phyloP scores from a whole-genome alignment of 1,140 invertebrate genomes.

The Brachionus plicatilis region DNA sequence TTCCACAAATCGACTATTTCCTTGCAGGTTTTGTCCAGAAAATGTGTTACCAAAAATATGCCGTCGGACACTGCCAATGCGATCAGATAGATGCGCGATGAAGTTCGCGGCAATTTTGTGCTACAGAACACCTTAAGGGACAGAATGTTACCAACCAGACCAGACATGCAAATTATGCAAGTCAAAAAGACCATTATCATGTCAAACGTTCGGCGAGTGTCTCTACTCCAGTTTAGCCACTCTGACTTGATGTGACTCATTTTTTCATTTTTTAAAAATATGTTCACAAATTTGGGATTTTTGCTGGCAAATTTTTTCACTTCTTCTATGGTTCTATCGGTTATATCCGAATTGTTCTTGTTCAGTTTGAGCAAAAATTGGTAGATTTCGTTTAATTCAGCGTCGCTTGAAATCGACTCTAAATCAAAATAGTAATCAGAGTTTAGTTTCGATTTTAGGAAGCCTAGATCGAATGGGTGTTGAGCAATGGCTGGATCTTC shows the following conservation, averaged over 20 bases:
- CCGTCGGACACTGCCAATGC: constrained; percentile 4
- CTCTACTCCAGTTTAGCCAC: neutral
- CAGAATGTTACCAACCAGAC: constrained; percentile 9
- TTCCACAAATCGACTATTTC: constrained; percentile 35
- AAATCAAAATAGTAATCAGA: neutral
- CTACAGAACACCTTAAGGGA: constrained; percentile 32
- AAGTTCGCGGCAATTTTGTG: constrained; percentile 26
- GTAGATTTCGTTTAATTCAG: neutral
- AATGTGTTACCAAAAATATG: constrained; percentile 16
- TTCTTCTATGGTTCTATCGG: neutral
- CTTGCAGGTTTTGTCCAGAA: constrained; percentile 32
- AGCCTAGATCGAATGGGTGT: neutral
- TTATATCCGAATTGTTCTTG: neutral
- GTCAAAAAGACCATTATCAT: neutral
- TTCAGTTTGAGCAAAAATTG: neutral
- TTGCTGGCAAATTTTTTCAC: neutral
- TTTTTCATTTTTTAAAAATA: constrained; percentile 1
- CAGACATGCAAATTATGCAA: neutral
- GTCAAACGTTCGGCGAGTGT: neutral
- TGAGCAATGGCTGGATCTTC: neutral
- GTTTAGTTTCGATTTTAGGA: neutral
- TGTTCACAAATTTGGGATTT: neutral
- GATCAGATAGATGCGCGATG: constrained; percentile 20
- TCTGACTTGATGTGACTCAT: neutral
- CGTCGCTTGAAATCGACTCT: neutral